These are phyloP conservation scores for Atrina japonica DNA, from an alignment of 2,888 invertebrate genomes.

Conservation along the genomic window DNA sequence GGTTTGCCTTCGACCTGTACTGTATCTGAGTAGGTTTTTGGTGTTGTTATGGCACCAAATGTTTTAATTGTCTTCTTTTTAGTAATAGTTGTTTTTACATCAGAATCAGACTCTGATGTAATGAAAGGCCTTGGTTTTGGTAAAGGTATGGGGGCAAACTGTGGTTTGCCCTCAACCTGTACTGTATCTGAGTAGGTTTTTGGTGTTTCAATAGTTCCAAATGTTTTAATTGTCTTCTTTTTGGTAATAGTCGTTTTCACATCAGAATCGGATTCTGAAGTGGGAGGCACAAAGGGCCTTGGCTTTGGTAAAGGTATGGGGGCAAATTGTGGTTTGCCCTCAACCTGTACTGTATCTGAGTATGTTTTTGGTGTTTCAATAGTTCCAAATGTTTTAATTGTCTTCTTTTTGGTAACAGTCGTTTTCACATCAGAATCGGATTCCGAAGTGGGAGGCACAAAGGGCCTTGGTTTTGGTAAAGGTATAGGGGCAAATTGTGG, in stretches of 20 bases:
- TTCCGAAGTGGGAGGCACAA: background rate
- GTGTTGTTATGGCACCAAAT: too few relatives aligned
- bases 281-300: too few relatives aligned
- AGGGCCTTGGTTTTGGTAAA: background rate
- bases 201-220: too few relatives aligned
- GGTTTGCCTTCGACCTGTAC: conserved; percentile 1
- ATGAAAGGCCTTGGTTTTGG: background rate
- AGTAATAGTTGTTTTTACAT: background rate
- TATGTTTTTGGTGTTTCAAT: background rate
- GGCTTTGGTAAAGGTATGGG: too few relatives aligned
- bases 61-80: conserved; percentile 4
- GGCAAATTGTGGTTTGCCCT: background rate
- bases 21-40: too few relatives aligned
- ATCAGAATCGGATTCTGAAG: background rate
- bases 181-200: too few relatives aligned
- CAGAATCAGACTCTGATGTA: background rate
- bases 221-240: background rate
- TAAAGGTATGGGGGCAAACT: background rate
- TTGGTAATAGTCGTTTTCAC: background rate
- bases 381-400: too few relatives aligned
- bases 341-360: background rate
- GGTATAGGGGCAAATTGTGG: conserved; percentile 5
- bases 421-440: background rate
- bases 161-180: conserved; percentile 2
- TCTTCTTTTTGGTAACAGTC: too few relatives aligned